phyloP scores from a whole-genome alignment of 2,888 invertebrate genomes.

The Bembecia ichneumoniformis region DNA sequence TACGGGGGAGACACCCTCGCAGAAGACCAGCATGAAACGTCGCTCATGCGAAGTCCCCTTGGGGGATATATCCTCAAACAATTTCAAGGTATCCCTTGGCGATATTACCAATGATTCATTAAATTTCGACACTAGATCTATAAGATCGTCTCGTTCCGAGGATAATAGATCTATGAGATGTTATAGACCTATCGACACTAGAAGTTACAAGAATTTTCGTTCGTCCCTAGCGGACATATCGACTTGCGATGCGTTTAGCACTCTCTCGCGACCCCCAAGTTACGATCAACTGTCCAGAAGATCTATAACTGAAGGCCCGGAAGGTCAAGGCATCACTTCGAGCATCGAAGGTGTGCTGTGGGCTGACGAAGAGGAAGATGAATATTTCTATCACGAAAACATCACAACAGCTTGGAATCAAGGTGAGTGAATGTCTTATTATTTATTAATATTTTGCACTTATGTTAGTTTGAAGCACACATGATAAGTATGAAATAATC shows the following conservation, averaged over 20 bases:
- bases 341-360: slow-evolving; percentile 68
- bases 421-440: slow-evolving; percentile 40
- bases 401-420: slow-evolving; percentile 64
- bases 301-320: slow-evolving; percentile 53
- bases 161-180: slow-evolving; percentile 42
- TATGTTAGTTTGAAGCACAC: no score
- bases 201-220: slow-evolving; percentile 59
- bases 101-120: slow-evolving; percentile 48
- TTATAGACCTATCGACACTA: slow-evolving; percentile 57
- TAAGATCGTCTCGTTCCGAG: slow-evolving; percentile 52
- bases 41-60: slow-evolving; percentile 63
- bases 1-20: slow-evolving; percentile 59
- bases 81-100: slow-evolving; percentile 61
- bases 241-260: slow-evolving; percentile 25
- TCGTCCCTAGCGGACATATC: slow-evolving; percentile 58
- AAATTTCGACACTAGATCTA: slow-evolving; percentile 50
- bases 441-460: no score
- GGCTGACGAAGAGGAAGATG: slow-evolving; percentile 69
- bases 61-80: slow-evolving; percentile 59
- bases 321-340: slow-evolving; percentile 53
- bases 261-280: slow-evolving; percentile 53
- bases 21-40: slow-evolving; percentile 62
- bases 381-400: slow-evolving; percentile 67
- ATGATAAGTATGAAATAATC: no score
- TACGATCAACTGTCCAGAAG: slow-evolving; percentile 61